Conservation (phyloP, 2,797 vertebrate species). For the Margarornis squamiger region DNA sequence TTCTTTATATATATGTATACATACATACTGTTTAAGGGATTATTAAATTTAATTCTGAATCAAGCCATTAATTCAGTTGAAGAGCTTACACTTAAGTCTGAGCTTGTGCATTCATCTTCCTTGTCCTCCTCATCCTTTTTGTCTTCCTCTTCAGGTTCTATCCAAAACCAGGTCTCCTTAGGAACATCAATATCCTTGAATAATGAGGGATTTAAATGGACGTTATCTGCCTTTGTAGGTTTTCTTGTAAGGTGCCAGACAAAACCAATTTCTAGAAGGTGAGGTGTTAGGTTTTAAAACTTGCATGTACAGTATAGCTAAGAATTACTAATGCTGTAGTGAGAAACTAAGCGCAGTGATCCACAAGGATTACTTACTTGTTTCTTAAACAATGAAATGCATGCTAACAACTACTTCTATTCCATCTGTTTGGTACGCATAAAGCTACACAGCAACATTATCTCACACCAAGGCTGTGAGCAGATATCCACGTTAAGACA, state of each 20-base stretch:
- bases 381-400: background rate
- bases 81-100: constrained; percentile 71
- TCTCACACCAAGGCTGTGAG: background rate
- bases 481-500: background rate
- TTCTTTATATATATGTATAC: background rate
- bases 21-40: background rate
- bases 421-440: background rate
- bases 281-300: background rate
- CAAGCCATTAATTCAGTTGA: background rate
- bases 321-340: background rate
- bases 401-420: background rate
- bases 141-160: constrained; percentile 65
- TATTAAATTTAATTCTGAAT: background rate
- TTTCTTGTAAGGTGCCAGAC: background rate
- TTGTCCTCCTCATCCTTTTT: constrained; percentile 68
- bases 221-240: background rate
- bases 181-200: constrained; percentile 75
- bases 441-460: background rate
- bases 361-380: background rate
- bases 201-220: constrained; percentile 9
- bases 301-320: background rate
- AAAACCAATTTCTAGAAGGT: background rate
- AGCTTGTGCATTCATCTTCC: constrained; percentile 60
- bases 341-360: background rate
- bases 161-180: constrained; percentile 79